phyloP scores from a whole-genome alignment of 2,797 vertebrate species.

The Coracias cyanogaster region DNA sequence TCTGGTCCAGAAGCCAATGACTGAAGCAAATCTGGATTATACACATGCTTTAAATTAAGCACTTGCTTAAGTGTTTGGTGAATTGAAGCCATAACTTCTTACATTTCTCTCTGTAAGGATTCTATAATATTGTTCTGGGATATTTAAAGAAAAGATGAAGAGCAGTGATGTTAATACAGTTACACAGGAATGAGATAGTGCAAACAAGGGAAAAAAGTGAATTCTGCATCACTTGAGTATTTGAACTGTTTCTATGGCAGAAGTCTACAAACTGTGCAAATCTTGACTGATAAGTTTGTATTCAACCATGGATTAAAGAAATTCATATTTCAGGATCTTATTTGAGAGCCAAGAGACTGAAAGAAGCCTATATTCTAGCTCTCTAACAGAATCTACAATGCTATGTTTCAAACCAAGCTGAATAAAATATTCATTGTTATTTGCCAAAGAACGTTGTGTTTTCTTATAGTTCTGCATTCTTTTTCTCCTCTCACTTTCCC shows the following conservation, averaged over 20 bases:
- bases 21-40: constrained; percentile 59
- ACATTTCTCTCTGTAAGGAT: background rate
- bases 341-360: background rate
- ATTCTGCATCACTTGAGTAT: background rate
- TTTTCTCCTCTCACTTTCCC: background rate
- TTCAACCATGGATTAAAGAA: constrained; percentile 4
- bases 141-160: constrained; percentile 15
- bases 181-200: background rate
- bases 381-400: background rate
- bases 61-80: constrained; percentile 37
- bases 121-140: background rate
- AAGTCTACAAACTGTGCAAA: constrained; percentile 14
- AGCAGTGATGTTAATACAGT: background rate
- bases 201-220: constrained; percentile 7
- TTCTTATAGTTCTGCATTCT: background rate
- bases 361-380: background rate
- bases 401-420: background rate
- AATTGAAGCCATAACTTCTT: constrained; percentile 35
- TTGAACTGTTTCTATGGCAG: background rate
- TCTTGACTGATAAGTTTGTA: background rate
- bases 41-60: constrained; percentile 65
- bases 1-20: constrained; percentile 23
- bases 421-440: constrained; percentile 35
- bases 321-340: background rate
- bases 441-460: background rate